A percentile compares a stretch with the other conserved stretches of the same genome.
These are phyloP conservation scores for Synergus umbraculus DNA, from an alignment of 2,888 invertebrate genomes.

Conservation along the genomic window DNA sequence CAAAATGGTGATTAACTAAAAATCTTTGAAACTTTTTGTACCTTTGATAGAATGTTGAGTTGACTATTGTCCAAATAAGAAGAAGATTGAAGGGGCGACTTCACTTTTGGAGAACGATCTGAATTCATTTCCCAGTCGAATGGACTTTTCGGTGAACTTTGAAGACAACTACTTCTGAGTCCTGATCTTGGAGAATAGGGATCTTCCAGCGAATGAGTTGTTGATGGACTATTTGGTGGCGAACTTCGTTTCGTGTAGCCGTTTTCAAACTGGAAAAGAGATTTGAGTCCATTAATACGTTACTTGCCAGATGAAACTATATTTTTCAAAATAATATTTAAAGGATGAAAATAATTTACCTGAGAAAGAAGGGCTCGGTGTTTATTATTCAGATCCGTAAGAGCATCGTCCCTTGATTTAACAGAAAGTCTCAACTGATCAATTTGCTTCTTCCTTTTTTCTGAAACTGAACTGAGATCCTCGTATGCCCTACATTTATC, in stretches of 20 bases:
- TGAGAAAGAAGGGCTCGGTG: conserved; percentile 71
- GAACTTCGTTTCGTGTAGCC: conserved; percentile 65
- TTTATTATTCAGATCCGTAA: conserved; percentile 77
- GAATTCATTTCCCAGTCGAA: conserved; percentile 66
- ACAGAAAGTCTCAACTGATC: conserved; percentile 76
- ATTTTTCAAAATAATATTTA: background rate
- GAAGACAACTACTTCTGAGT: conserved; percentile 56
- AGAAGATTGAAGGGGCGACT: conserved; percentile 46
- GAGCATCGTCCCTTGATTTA: conserved; percentile 76
- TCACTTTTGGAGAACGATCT: conserved; percentile 57
- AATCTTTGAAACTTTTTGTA: conserved; percentile 50
- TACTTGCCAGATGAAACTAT: background rate
- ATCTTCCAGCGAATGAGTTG: conserved; percentile 61
- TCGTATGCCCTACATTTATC: conserved; percentile 70
- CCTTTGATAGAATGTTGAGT: conserved; percentile 64
- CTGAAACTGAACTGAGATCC: conserved; percentile 69
- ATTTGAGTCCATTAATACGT: conserved; percentile 19
- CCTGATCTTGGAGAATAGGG: conserved; percentile 57
- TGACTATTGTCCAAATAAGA: conserved; percentile 54
- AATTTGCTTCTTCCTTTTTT: conserved; percentile 78
- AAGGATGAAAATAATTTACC: conserved; percentile 56
- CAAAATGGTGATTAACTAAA: background rate
- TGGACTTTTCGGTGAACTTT: conserved; percentile 60
- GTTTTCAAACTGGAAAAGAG: conserved; percentile 68
- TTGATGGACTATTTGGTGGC: conserved; percentile 68